Evolutionary conservation across 2,888 invertebrate genomes (phyloP).

Genomic region (Acrobasis suavella): DNA sequence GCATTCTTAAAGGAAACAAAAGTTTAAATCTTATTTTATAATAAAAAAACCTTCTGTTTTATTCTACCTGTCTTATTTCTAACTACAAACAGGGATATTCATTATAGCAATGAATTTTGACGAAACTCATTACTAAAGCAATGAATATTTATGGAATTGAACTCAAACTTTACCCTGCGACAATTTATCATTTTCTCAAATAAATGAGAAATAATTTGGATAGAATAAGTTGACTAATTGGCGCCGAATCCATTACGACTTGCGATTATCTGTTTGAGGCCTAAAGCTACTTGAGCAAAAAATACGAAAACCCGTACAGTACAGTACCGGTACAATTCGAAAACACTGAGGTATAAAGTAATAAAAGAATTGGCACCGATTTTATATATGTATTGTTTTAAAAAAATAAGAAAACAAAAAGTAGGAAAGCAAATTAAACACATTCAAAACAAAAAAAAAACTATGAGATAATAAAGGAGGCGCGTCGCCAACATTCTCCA

Average conservation of each 20-base stretch:
- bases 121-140: conserved; percentile 16
- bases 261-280: conserved; percentile 22
- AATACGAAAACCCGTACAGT: conserved; percentile 43
- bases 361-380: too few species aligned
- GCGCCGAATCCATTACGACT: conserved; percentile 27
- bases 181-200: conserved; percentile 21
- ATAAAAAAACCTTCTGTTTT: not conserved
- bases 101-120: conserved; percentile 15
- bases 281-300: conserved; percentile 26
- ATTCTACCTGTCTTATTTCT: not conserved
- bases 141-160: conserved; percentile 11
- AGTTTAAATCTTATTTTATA: too few species aligned
- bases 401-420: too few species aligned
- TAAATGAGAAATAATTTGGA: conserved; percentile 27
- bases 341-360: too few species aligned
- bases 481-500: too few species aligned
- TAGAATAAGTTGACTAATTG: conserved; percentile 28
- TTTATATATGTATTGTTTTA: too few species aligned
- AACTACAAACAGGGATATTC: not conserved
- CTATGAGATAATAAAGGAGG: too few species aligned
- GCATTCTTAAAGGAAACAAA: too few species aligned
- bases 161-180: not conserved
- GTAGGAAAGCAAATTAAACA: too few species aligned
- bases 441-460: too few species aligned
- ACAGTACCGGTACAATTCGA: too few species aligned